Base-by-base conservation (phyloP, 2,797 vertebrate species). In the Megalops cyprinoides region DNA sequence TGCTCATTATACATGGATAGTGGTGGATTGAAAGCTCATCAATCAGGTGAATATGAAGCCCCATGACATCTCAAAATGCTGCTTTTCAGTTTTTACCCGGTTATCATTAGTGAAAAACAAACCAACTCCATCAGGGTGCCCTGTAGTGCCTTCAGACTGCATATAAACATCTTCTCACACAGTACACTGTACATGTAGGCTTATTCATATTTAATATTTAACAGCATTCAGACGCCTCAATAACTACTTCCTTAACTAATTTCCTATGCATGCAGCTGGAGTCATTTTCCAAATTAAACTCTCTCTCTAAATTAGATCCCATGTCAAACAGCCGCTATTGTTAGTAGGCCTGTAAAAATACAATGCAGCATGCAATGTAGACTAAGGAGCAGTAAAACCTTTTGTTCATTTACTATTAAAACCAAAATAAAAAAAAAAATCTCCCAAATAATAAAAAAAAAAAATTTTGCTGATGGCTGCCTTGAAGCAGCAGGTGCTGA, bases 201-300 rank as follows among this genome's bases (percentile, higher is more conserved):
- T 37, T 62, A 34, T 44, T 56, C 65, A 56, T 31, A 23, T 76
- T 80, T 81, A 76, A 56, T 31, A 23, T 76, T 80, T 81, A 76
- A 76, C 53, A 46, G 56, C 56, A 81, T 75, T 76, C 73, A n/a
- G 46, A 46, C 20, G 51, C 20, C 56, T 65, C 79, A 81, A 76
- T 76, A 76, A 51, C 18, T 39, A 53, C 39, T 25, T 62, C 58
- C 75, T 76, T 51, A 18, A 67, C 10, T 1, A 53, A 60, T 37
- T 42, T 44, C 15, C 69, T 6, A 23, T 3, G 39, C 5, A 71
- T 20, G 42, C 44, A 74, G 46, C 71, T 4, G 46, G 71, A 18
- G n/a, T n/a, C n/a, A 74, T 49, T 74, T 74, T 49, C 10, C 44
- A 74, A 20, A 74, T 74, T 49, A 49, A 49, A 39, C 71, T 28